These are phyloP conservation scores for Karalla daura DNA, from an alignment of 2,797 vertebrate genomes.

Conservation along the genomic window DNA sequence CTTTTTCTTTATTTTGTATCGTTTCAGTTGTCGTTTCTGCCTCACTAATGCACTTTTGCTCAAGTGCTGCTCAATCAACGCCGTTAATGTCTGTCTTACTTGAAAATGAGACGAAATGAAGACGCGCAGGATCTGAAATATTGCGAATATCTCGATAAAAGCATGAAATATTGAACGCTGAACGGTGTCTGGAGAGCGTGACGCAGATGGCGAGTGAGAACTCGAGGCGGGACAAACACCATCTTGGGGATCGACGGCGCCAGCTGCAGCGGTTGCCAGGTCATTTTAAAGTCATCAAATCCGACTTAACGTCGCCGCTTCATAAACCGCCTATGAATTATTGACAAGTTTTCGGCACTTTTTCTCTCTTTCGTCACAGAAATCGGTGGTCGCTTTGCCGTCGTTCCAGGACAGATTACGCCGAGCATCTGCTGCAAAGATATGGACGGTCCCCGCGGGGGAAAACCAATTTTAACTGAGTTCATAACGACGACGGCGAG, in stretches of 20 bases:
- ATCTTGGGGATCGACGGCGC: conserved; percentile 10
- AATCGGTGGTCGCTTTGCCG: not conserved
- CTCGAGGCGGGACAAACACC: not conserved
- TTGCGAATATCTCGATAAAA: too few species aligned
- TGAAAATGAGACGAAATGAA: too few species aligned
- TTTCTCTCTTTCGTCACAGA: not conserved
- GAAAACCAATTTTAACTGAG: conserved; percentile 12
- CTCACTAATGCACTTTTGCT: too few species aligned
- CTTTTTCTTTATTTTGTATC: too few species aligned
- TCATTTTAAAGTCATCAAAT: conserved; percentile 12
- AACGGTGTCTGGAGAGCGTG: not conserved
- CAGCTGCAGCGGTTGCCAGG: conserved; percentile 24
- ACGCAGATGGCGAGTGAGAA: conserved; percentile 23
- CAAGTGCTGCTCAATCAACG: too few species aligned
- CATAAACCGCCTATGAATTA: conserved; percentile 10
- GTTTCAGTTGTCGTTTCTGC: too few species aligned
- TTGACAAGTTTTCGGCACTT: conserved; percentile 12
- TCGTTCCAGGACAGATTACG: conserved; percentile 38
- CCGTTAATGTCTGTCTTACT: too few species aligned
- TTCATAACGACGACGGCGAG: conserved; percentile 1
- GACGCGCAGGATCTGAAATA: too few species aligned
- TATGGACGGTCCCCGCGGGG: conserved; percentile 4
- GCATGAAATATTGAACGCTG: not conserved
- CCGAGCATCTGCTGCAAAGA: conserved; percentile 22
- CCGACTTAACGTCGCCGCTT: conserved; percentile 10